Percentiles rank a stretch among this genome's conserved stretches.
Evolutionary conservation across 1,140 invertebrate genomes (phyloP).

Genomic region (Zophobas atratus): DNA sequence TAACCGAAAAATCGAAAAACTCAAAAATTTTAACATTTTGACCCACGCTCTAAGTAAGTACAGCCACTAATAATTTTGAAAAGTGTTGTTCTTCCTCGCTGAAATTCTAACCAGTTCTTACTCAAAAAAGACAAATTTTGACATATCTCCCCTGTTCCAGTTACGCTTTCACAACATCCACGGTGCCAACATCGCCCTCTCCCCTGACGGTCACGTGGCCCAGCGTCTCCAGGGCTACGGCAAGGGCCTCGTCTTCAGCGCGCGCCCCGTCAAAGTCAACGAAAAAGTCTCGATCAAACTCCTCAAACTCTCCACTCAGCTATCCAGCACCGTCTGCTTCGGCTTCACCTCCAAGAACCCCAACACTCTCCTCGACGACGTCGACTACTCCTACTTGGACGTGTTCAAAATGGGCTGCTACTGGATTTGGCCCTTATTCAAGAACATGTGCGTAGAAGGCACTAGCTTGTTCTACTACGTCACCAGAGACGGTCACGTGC

Average conservation of each 20-base stretch:
- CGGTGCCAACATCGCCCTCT: constrained; percentile 25
- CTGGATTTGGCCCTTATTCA: constrained; percentile 27
- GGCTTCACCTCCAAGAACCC: constrained; percentile 26
- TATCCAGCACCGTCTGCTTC: constrained; percentile 14
- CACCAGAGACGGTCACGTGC: constrained; percentile 10
- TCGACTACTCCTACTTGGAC: constrained; percentile 8
- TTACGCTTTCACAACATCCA: constrained; percentile 18
- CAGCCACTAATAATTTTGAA: neutral
- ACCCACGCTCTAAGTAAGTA: too few relatives aligned
- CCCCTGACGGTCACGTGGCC: neutral
- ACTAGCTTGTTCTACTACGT: constrained; percentile 18
- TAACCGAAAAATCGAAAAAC: too few relatives aligned
- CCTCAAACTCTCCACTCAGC: neutral
- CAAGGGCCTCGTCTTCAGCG: constrained; percentile 24
- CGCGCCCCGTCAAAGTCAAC: constrained; percentile 6
- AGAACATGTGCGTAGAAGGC: constrained; percentile 19
- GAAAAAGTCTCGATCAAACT: constrained; percentile 27
- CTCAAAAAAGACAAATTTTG: neutral
- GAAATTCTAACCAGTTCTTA: too few relatives aligned
- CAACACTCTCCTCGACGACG: constrained; percentile 1
- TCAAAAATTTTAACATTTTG: too few relatives aligned
- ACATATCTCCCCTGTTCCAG: neutral
- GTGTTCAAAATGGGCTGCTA: constrained; percentile 21
- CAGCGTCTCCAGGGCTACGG: constrained; percentile 10
- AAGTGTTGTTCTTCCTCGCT: neutral